phyloP scores from a whole-genome alignment of 2,797 vertebrate species.

The Myripristis murdjan region DNA sequence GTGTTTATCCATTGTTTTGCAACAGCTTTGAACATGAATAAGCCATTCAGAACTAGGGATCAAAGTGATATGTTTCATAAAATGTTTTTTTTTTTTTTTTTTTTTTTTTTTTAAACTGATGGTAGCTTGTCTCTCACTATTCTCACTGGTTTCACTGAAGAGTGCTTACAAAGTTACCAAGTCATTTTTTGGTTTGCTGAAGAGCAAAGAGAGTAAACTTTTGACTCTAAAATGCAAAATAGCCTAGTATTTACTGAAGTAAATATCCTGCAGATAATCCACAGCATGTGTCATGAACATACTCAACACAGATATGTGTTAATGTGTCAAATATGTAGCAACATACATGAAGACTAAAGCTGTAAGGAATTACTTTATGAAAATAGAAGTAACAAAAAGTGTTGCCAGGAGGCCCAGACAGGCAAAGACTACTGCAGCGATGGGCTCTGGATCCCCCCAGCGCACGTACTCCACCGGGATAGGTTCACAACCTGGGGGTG shows the following conservation, averaged over 20 bases:
- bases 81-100: not conserved
- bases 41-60: no score
- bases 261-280: no score
- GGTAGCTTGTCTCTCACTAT: not conserved
- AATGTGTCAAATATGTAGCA: no score
- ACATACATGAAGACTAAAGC: not conserved
- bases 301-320: no score
- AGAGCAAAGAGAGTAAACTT: no score
- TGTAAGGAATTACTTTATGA: constrained; percentile 86
- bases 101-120: not conserved
- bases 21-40: no score
- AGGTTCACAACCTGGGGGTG: constrained; percentile 90
- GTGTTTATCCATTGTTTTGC: no score
- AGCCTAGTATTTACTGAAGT: no score
- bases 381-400: constrained; percentile 94
- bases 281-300: no score
- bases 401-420: constrained; percentile 96
- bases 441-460: constrained; percentile 98
- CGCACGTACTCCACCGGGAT: constrained; percentile 96
- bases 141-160: not conserved
- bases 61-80: no score
- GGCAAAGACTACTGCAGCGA: constrained; percentile 97
- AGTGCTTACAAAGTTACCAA: not conserved
- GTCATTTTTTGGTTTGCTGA: no score
- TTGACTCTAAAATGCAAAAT: no score